Evolutionary conservation across 2,113 vertebrate species (phyloP).

Genomic region (Hippocampus zosterae): DNA sequence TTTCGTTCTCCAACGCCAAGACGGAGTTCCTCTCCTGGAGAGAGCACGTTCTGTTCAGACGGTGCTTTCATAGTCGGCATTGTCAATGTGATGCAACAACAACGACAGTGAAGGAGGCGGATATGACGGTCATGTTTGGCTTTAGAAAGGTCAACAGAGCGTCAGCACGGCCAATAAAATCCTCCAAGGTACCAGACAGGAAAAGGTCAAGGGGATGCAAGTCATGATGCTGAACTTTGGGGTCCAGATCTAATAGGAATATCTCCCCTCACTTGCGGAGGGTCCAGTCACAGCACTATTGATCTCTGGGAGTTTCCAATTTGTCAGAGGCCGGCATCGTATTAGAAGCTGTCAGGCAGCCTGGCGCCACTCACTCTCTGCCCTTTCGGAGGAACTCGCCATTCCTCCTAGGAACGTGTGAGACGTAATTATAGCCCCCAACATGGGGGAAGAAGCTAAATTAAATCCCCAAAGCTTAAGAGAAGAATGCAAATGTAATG

Average conservation of each 20-base stretch:
- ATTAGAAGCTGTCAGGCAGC: conserved; percentile 59
- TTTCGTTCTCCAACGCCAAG: conserved; percentile 84
- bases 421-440: conserved; percentile 47
- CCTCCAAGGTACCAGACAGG: conserved; percentile 12
- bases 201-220: conserved; percentile 63
- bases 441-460: conserved; percentile 26
- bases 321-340: conserved; percentile 55
- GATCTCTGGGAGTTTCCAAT: conserved; percentile 64
- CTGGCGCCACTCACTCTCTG: conserved; percentile 40
- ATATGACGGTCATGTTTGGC: conserved; percentile 21
- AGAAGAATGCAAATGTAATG: conserved; percentile 12
- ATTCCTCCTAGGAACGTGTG: conserved; percentile 38
- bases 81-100: conserved; percentile 2
- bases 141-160: conserved; percentile 51
- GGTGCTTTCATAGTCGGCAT: conserved; percentile 15
- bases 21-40: conserved; percentile 83
- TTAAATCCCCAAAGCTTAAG: conserved; percentile 18
- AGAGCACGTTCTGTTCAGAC: conserved; percentile 9
- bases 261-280: conserved; percentile 39
- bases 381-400: conserved; percentile 48
- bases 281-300: conserved; percentile 46
- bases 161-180: conserved; percentile 37
- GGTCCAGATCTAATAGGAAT: conserved; percentile 57
- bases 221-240: conserved; percentile 65
- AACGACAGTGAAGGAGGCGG: conserved; percentile 5